Conservation (phyloP, 2,888 invertebrate species). For the Tromatobia lineatoria region DNA sequence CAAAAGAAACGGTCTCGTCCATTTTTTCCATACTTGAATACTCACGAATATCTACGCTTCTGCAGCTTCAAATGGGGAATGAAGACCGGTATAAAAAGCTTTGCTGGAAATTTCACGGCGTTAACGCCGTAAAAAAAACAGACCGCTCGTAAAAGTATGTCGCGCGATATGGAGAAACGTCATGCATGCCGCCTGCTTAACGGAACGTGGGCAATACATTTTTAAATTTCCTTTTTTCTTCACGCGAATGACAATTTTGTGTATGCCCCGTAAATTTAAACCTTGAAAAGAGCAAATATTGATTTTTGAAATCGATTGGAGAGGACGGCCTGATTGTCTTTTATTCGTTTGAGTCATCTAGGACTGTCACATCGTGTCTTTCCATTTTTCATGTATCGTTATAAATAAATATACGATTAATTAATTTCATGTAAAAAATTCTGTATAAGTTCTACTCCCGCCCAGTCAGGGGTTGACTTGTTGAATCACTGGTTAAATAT, state of each 20-base stretch:
- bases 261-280: constrained; percentile 23
- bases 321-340: no score
- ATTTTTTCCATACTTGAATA: not conserved
- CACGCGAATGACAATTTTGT: constrained; percentile 37
- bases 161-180: constrained; percentile 52
- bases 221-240: constrained; percentile 13
- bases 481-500: no score
- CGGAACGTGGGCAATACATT: constrained; percentile 35
- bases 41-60: not conserved
- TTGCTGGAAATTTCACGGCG: constrained; percentile 38
- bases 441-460: no score
- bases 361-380: no score
- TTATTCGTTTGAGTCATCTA: no score
- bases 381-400: no score
- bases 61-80: not conserved
- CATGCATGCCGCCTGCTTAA: constrained; percentile 34
- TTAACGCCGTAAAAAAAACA: constrained; percentile 46
- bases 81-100: constrained; percentile 30
- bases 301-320: not conserved
- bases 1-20: not conserved
- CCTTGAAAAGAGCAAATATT: not conserved
- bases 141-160: constrained; percentile 53
- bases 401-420: no score
- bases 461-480: no score
- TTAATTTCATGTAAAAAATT: no score